Conservation (phyloP, 2,888 invertebrate genomes). For the Allophyes oxyacanthae region DNA sequence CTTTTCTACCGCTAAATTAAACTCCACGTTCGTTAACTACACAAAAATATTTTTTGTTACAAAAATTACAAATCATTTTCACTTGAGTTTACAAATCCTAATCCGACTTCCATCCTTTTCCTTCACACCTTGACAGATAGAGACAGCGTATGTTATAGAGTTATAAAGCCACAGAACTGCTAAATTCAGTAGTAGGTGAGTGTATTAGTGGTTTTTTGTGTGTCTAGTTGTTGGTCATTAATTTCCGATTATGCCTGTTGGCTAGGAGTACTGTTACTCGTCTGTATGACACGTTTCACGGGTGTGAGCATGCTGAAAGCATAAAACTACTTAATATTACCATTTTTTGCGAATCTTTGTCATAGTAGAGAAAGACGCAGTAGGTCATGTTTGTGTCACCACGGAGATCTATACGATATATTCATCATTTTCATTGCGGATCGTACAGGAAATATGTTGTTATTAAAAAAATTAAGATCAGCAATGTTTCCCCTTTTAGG, state of each 20-base stretch:
- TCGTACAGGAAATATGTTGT: too few relatives aligned
- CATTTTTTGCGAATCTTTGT: slow-evolving; percentile 37
- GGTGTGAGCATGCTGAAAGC: slow-evolving; percentile 62
- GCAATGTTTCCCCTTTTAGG: too few relatives aligned
- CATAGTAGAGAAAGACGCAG: slow-evolving; percentile 8
- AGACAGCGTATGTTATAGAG: slow-evolving; percentile 24
- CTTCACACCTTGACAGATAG: slow-evolving; percentile 5
- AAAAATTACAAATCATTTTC: slow-evolving; percentile 32
- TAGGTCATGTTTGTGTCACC: slow-evolving; percentile 1
- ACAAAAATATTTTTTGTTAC: slow-evolving; percentile 11
- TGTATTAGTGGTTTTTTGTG: slow-evolving; percentile 36
- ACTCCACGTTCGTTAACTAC: slow-evolving; percentile 37
- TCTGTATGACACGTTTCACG: slow-evolving; percentile 66
- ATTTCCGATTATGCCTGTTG: slow-evolving; percentile 75
- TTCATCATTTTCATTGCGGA: too few relatives aligned
- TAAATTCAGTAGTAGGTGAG: slow-evolving; percentile 39
- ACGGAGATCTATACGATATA: too few relatives aligned
- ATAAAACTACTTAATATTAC: slow-evolving; percentile 46
- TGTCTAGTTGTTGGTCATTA: slow-evolving; percentile 69
- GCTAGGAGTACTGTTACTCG: slow-evolving; percentile 57
- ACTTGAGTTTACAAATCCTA: slow-evolving; percentile 28
- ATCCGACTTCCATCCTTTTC: slow-evolving; percentile 26
- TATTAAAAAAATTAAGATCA: too few relatives aligned
- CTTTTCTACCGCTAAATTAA: slow-evolving; percentile 5
- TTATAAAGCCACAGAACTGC: slow-evolving; percentile 30